Evolutionary conservation across 2,888 invertebrate species (phyloP), one percentile per base, ranked within the genome.

Genomic region (Resseliella maxima): DNA sequence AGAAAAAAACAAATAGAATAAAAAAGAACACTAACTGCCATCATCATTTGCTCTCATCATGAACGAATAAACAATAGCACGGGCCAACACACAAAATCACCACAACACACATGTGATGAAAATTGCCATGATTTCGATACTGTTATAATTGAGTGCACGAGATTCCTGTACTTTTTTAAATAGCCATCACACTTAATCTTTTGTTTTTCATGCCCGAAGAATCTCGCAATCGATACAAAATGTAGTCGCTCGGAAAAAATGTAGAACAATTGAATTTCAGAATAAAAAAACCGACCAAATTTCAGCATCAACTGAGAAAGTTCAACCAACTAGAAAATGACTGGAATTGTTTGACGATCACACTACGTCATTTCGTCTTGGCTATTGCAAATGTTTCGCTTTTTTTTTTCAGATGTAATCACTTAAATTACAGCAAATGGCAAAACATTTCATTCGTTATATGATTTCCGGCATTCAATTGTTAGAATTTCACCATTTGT

Each of bases 371-470:
- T 72, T 31, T 72, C 24, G 6, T 72, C 31, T 72, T 72, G 0
- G 6, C 72, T 72, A n/a, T n/a, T 72, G 15, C 72, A 72, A 72
- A 72, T 12, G n/a, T 35, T 72, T 72, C n/a, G 3, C 31, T 72
- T 31, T 50, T 41, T 41, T 12, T 8, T 41, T 41, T 41, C 41
- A 72, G 72, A 72, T 72, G 72, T 31, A 72, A 72, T 72, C 72
- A 35, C 72, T 72, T 35, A 72, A 72, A 72, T 72, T 72, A 72
- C 72, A 35, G 31, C 72, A 72, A 72, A 72, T 72, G 72, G 31
- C 5, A 12, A 2, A 27, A 15, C 72, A 12, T 27, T 72, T 72
- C 15, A 72, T 72, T 72, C 18, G 2, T 72, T 12, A 0, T 72
- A n/a, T 24, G 59, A 59, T 59, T 59, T 59, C 72, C 72, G 72